Percentiles rank a stretch among this genome's conserved stretches.
These are phyloP conservation scores for Trichonephila clavata DNA, from an alignment of 1,140 invertebrate species.

Conservation along the genomic window DNA sequence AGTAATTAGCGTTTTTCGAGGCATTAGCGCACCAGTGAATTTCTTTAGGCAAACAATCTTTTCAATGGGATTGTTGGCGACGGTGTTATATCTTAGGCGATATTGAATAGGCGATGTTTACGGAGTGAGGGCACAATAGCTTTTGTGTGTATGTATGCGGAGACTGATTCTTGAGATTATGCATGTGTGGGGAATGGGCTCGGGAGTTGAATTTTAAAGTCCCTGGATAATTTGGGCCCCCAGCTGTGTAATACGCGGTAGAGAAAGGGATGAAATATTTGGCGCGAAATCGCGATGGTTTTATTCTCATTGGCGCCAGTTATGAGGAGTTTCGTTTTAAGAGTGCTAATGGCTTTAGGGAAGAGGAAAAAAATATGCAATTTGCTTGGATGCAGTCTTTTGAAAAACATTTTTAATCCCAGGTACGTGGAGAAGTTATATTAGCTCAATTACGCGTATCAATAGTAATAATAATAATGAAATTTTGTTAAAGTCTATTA, in stretches of 20 bases:
- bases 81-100: constrained; percentile 33
- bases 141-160: constrained; percentile 39
- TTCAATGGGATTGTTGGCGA: constrained; percentile 44
- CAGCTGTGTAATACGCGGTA: constrained; percentile 33
- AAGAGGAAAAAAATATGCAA: no score
- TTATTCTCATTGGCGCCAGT: not conserved
- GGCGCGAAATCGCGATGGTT: not conserved
- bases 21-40: constrained; percentile 59
- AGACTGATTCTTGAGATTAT: constrained; percentile 62
- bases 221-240: constrained; percentile 47
- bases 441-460: no score
- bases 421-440: no score
- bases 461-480: no score
- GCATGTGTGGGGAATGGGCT: constrained; percentile 16
- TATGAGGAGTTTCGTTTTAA: not conserved
- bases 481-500: no score
- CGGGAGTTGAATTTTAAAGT: constrained; percentile 32
- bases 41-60: constrained; percentile 60
- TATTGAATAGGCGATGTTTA: constrained; percentile 54
- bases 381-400: no score
- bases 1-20: constrained; percentile 69
- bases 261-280: not conserved
- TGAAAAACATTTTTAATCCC: no score
- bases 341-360: not conserved
- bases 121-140: constrained; percentile 45